phyloP scores from a whole-genome alignment of 2,113 vertebrate species.

The Siphamia tubifer region DNA sequence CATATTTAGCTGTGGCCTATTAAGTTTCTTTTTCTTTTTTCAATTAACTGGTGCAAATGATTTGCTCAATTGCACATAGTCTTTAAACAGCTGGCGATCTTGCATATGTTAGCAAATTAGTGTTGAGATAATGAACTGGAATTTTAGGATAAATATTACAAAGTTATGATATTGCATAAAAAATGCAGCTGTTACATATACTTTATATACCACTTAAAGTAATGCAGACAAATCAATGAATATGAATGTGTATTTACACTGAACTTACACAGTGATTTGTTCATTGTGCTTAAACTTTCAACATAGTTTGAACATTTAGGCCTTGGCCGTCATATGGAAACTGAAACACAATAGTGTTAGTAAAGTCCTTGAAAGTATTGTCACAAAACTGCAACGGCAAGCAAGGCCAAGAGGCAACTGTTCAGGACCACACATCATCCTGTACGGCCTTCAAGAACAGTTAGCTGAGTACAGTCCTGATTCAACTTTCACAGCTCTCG shows the following conservation, averaged over 20 bases:
- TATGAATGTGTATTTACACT: too few relatives aligned
- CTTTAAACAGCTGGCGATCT: constrained; percentile 36
- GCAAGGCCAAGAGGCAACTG: constrained; percentile 67
- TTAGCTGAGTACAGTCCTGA: constrained; percentile 15
- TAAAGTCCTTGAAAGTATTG: constrained; percentile 74
- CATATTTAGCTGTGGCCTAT: constrained; percentile 54
- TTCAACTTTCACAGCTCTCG: constrained; percentile 16
- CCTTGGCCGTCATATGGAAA: constrained; percentile 20
- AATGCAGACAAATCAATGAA: too few relatives aligned
- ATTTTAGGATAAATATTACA: constrained; percentile 20
- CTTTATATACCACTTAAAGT: too few relatives aligned
- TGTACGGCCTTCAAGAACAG: constrained; percentile 45
- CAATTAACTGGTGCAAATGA: constrained; percentile 35
- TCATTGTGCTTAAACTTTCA: background rate
- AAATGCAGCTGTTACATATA: too few relatives aligned
- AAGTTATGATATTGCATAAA: too few relatives aligned
- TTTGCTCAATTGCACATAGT: constrained; percentile 21
- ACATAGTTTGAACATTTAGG: constrained; percentile 1
- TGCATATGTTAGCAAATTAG: constrained; percentile 38
- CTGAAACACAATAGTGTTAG: constrained; percentile 32
- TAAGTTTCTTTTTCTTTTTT: constrained; percentile 41
- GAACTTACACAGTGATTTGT: background rate
- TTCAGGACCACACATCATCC: constrained; percentile 65
- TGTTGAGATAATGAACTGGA: background rate
- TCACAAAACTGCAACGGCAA: constrained; percentile 76